Percentiles rank a stretch among this genome's conserved stretches.
Evolutionary conservation across 2,888 invertebrate species (phyloP).

Genomic region (Watsonalla cultraria): DNA sequence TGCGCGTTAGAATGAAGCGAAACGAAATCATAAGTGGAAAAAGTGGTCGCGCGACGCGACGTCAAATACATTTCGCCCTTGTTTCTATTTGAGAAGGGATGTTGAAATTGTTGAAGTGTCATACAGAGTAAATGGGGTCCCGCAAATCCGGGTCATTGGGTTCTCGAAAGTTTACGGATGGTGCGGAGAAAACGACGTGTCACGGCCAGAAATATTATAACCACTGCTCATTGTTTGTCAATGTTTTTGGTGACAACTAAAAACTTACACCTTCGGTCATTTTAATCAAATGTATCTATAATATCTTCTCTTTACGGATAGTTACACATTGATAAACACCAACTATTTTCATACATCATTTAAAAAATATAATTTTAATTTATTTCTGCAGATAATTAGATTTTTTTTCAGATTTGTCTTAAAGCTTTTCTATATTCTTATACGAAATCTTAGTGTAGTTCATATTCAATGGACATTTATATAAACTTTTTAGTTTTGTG

Average conservation of each 20-base stretch:
- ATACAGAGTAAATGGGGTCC: slow-evolving; percentile 54
- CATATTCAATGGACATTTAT: no score
- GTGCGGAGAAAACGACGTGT: slow-evolving; percentile 31
- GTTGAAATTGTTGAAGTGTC: slow-evolving; percentile 60
- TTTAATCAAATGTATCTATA: no score
- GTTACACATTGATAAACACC: no score
- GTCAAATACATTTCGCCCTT: slow-evolving; percentile 47
- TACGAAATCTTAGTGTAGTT: no score
- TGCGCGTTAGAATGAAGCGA: not conserved
- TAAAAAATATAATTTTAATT: no score
- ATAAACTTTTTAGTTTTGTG: no score
- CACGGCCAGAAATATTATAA: slow-evolving; percentile 17
- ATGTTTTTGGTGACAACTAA: not conserved
- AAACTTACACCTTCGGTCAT: not conserved
- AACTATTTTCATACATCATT: no score
- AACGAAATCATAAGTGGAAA: slow-evolving; percentile 7
- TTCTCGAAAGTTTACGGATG: slow-evolving; percentile 51
- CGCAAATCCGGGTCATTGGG: slow-evolving; percentile 54
- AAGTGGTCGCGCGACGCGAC: slow-evolving; percentile 16
- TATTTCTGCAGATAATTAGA: no score
- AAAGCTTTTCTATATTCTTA: no score
- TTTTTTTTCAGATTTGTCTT: no score
- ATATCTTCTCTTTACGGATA: no score
- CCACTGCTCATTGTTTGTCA: not conserved
- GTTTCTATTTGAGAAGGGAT: slow-evolving; percentile 61